A percentile compares a stretch with the other conserved stretches of the same genome.
Evolutionary conservation across 2,888 invertebrate species (phyloP).

Genomic region (Cordilura impudica): DNA sequence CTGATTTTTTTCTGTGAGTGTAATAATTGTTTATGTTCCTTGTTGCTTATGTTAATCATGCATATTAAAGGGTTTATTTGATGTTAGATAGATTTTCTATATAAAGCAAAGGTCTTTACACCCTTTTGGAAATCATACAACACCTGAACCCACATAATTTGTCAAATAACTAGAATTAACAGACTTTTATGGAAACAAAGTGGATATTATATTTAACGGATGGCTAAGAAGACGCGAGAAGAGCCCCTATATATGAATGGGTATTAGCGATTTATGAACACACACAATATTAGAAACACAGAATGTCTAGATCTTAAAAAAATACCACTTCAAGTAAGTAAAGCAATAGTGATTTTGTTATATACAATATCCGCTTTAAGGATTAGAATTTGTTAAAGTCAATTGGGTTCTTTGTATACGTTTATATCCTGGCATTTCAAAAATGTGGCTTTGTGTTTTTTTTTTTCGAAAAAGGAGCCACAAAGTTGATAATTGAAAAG

Average conservation of each 20-base stretch:
- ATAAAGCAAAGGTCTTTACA: conserved; percentile 43
- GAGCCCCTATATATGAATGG: conserved; percentile 40
- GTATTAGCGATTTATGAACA: conserved; percentile 8
- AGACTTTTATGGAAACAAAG: conserved; percentile 40
- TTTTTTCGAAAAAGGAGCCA: conserved; percentile 17
- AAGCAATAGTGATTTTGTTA: neutral
- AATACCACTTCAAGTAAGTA: neutral
- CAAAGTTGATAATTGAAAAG: conserved; percentile 54
- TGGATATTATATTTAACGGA: conserved; percentile 13
- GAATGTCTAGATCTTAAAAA: neutral
- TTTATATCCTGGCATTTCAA: conserved; percentile 35
- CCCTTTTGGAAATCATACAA: conserved; percentile 59
- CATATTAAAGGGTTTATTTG: neutral
- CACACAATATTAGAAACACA: neutral
- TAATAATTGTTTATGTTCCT: no score
- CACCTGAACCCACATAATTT: conserved; percentile 76
- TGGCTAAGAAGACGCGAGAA: conserved; percentile 11
- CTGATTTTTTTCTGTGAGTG: no score
- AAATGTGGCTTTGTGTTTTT: conserved; percentile 3
- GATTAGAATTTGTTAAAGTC: conserved; percentile 5
- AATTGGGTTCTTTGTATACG: neutral
- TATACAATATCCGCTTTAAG: conserved; percentile 10
- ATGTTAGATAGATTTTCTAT: conserved; percentile 13
- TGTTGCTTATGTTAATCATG: no score
- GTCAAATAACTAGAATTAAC: conserved; percentile 65